Conservation (phyloP, 2,888 invertebrate species). For the Ditylenchus weischeri region DNA sequence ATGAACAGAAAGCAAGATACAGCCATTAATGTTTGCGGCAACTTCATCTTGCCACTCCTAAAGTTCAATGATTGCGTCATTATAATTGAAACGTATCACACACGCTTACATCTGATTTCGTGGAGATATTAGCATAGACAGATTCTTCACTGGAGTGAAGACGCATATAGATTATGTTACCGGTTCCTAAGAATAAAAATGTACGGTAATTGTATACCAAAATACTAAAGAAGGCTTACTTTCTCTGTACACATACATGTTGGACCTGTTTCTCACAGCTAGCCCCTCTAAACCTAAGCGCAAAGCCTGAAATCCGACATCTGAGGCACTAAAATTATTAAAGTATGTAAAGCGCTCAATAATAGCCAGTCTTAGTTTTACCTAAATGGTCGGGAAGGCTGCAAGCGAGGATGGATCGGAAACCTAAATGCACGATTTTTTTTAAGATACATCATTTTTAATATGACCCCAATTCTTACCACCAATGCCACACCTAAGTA, state of each 20-base stretch:
- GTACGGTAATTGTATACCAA: not conserved
- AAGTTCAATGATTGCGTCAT: not conserved
- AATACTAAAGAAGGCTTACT: constrained; percentile 15
- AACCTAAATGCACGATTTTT: constrained; percentile 60
- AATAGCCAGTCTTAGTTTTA: no score
- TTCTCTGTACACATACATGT: constrained; percentile 35
- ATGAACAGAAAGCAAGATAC: constrained; percentile 27
- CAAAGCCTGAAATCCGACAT: constrained; percentile 33
- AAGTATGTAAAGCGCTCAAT: no score
- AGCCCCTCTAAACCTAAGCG: constrained; percentile 35
- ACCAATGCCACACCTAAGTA: constrained; percentile 68
- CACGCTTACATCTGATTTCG: constrained; percentile 21
- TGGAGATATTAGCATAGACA: constrained; percentile 18
- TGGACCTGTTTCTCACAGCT: constrained; percentile 34
- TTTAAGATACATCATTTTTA: not conserved
- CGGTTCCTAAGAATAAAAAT: constrained; percentile 5
- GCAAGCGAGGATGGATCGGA: constrained; percentile 71
- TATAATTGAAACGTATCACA: no score
- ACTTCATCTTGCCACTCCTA: constrained; percentile 25
- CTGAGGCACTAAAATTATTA: constrained; percentile 5
- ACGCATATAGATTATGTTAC: constrained; percentile 45
- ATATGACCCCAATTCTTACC: constrained; percentile 37
- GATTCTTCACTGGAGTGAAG: constrained; percentile 38
- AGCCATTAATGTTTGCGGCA: constrained; percentile 8
- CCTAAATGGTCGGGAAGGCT: constrained; percentile 52